Evolutionary conservation across 2,888 invertebrate genomes (phyloP).

Genomic region (Coenonympha arcania): DNA sequence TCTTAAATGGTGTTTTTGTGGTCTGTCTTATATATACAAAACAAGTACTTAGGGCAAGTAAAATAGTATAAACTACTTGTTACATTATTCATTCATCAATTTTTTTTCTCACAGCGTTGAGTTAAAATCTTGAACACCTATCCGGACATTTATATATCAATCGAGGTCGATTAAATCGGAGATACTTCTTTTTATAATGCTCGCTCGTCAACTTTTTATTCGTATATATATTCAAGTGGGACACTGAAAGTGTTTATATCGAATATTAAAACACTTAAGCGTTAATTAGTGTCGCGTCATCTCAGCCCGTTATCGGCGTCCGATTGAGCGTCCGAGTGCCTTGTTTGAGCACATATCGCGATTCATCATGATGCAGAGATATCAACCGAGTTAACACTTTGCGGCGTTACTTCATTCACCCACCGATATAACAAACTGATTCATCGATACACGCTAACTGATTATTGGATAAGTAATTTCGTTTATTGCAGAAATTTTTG

Average conservation of each 20-base stretch:
- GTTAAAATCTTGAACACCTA: background rate
- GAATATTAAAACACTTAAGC: conserved; percentile 25
- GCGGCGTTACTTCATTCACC: conserved; percentile 34
- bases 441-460: background rate
- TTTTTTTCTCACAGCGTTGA: background rate
- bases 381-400: conserved; percentile 39
- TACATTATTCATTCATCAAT: background rate
- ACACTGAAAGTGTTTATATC: conserved; percentile 22
- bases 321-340: conserved; percentile 47
- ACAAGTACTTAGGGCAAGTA: too few species aligned
- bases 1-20: too few species aligned
- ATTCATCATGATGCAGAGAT: conserved; percentile 43
- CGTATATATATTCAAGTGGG: conserved; percentile 7
- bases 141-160: background rate
- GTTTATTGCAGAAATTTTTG: background rate
- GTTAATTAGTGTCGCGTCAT: conserved; percentile 42
- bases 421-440: conserved; percentile 3
- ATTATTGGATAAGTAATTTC: background rate
- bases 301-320: conserved; percentile 48
- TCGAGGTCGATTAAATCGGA: background rate
- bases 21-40: too few species aligned
- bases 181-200: background rate
- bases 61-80: too few species aligned
- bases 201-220: conserved; percentile 4
- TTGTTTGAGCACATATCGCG: conserved; percentile 45